These are phyloP conservation scores for Hirudinaria manillensis DNA, from an alignment of 2,888 invertebrate species.

Conservation along the genomic window DNA sequence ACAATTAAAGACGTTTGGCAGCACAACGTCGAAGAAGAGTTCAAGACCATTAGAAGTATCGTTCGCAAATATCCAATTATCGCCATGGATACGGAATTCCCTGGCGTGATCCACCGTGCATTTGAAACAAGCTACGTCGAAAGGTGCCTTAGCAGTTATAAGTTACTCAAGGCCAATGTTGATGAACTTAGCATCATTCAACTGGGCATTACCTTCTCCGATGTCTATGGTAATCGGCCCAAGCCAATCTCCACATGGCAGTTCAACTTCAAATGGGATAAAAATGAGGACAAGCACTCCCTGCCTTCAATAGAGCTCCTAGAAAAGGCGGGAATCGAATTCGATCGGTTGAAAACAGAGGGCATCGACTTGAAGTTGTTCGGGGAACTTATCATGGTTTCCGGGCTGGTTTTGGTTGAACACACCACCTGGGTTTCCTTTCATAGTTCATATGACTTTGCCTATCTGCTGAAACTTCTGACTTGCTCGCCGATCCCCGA, in stretches of 20 bases:
- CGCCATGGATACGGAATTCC: conserved; percentile 57
- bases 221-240: background rate
- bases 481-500: background rate
- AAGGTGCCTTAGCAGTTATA: background rate
- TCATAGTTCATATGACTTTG: conserved; percentile 8
- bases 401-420: background rate
- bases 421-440: background rate
- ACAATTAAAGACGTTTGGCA: conserved; percentile 78
- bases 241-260: conserved; percentile 1
- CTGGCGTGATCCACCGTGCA: background rate
- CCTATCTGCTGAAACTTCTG: background rate
- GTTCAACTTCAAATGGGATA: conserved; percentile 6
- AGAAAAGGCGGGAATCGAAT: background rate
- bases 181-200: background rate
- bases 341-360: conserved; percentile 1
- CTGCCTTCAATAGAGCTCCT: background rate
- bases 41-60: conserved; percentile 78
- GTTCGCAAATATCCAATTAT: conserved; percentile 62
- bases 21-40: conserved; percentile 92
- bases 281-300: background rate
- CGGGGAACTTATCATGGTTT: background rate
- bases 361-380: background rate
- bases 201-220: background rate
- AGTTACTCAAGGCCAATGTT: background rate
- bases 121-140: background rate